Evolutionary conservation across 2,888 invertebrate species (phyloP).

Genomic region (Spatulosminthurus flaviceps): DNA sequence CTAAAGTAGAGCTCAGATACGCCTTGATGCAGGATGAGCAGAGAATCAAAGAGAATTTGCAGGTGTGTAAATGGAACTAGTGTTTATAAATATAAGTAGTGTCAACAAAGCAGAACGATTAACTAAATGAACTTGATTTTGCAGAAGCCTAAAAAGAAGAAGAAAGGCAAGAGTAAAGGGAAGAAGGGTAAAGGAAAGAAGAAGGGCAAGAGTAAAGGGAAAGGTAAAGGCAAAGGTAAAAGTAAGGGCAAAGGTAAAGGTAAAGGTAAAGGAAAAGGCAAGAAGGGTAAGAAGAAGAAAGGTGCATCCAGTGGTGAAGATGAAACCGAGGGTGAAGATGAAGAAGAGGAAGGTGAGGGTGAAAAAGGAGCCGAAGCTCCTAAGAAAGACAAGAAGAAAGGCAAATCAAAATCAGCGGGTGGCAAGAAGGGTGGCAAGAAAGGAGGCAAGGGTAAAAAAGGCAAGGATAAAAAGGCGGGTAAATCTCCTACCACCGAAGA

Average conservation of each 20-base stretch:
- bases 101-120: no score
- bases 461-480: background rate
- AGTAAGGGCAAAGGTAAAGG: slow-evolving; percentile 20
- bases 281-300: background rate
- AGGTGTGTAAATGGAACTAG: background rate
- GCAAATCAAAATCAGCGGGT: slow-evolving; percentile 24
- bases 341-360: slow-evolving; percentile 16
- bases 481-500: background rate
- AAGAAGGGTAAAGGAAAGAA: background rate
- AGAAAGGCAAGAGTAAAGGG: slow-evolving; percentile 8
- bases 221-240: slow-evolving; percentile 19
- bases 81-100: background rate
- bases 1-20: slow-evolving; percentile 27
- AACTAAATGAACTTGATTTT: background rate
- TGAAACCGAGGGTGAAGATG: slow-evolving; percentile 25
- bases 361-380: background rate
- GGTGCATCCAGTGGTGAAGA: slow-evolving; percentile 7
- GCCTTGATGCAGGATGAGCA: slow-evolving; percentile 32
- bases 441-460: background rate
- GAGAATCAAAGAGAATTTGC: background rate
- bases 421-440: background rate
- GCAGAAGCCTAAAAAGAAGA: background rate
- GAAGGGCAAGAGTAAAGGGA: slow-evolving; percentile 9
- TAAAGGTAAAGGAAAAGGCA: slow-evolving; percentile 24
- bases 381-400: slow-evolving; percentile 1